Conservation (phyloP, 2,113 vertebrate species). For the Trachemys scripta region DNA sequence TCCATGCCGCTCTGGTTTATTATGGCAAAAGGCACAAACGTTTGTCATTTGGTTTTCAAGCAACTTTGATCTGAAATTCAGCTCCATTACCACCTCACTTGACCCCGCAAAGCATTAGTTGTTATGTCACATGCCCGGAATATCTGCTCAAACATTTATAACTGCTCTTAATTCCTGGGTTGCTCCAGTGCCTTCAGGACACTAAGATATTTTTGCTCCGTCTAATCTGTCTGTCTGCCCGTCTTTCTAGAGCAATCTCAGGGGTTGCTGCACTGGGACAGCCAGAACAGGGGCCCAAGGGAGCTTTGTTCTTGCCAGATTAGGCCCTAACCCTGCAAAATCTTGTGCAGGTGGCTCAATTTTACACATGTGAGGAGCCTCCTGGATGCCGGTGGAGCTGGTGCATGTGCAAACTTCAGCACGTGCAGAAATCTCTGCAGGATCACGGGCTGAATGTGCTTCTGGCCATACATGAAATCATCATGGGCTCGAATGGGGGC, state of each 20-base stretch:
- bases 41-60: not conserved
- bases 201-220: not conserved
- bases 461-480: not conserved
- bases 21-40: not conserved
- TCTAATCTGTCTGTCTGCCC: not conserved
- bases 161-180: slow-evolving; percentile 27
- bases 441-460: accelerated
- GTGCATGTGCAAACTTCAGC: accelerated
- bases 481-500: no score
- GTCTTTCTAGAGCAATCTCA: not conserved
- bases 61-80: not conserved
- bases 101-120: not conserved
- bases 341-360: accelerated
- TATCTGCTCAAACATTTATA: slow-evolving; percentile 12
- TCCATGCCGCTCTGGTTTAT: not conserved
- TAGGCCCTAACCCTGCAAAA: accelerated
- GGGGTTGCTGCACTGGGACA: not conserved
- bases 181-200: slow-evolving; percentile 1
- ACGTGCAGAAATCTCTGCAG: not conserved
- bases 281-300: accelerated
- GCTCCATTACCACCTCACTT: not conserved
- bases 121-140: not conserved
- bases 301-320: not conserved
- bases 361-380: accelerated
- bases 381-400: not conserved